Evolutionary conservation across 2,113 vertebrate genomes (phyloP).

Genomic region (Phalacrocorax brasilianus): DNA sequence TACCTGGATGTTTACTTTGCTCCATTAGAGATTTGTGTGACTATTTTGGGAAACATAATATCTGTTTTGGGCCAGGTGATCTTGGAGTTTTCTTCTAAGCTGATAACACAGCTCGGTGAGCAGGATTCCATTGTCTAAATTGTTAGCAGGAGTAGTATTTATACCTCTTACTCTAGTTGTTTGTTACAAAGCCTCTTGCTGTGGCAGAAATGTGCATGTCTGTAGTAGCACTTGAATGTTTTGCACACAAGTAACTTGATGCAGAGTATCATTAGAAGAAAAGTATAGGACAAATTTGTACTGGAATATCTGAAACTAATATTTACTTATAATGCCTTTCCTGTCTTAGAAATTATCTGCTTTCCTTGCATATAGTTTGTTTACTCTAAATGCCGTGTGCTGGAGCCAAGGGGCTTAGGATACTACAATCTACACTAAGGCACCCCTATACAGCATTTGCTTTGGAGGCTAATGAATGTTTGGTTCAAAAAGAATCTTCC

Average conservation of each 20-base stretch:
- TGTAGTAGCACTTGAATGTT: not conserved
- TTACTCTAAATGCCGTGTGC: not conserved
- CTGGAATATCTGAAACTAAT: not conserved
- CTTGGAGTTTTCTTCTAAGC: not conserved
- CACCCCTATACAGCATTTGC: not conserved
- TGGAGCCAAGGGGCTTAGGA: not conserved
- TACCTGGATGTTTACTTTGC: not conserved
- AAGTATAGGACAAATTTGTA: not conserved
- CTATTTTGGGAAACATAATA: not conserved
- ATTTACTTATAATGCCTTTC: not conserved
- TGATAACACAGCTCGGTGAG: not conserved
- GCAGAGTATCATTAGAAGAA: not conserved
- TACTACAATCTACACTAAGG: not conserved
- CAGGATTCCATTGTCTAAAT: not conserved
- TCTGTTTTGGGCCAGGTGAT: not conserved
- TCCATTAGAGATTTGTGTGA: not conserved
- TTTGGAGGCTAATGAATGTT: not conserved
- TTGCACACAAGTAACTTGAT: not conserved
- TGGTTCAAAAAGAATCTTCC: not conserved
- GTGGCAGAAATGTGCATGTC: not conserved
- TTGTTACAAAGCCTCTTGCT: not conserved
- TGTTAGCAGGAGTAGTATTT: not conserved
- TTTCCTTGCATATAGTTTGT: not conserved
- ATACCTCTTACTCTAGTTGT: not conserved
- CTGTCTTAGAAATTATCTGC: not conserved